Base-by-base conservation (phyloP, 1,140 invertebrate species). In the Halictus rubicundus region DNA sequence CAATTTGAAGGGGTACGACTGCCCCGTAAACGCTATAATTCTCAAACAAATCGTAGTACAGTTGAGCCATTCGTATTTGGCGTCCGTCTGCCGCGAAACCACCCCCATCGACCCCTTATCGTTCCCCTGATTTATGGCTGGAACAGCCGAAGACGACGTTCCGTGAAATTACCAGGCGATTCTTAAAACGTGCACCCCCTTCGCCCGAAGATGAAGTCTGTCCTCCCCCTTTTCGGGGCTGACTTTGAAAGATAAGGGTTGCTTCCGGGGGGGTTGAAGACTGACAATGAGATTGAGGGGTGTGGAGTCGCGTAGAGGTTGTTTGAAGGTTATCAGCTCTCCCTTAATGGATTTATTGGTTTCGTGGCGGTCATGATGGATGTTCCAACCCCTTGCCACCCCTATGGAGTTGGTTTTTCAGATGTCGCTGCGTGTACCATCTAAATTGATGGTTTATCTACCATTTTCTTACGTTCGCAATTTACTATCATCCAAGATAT, bases 101-200 rank as follows among this genome's bases (percentile, higher is more conserved):
- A 69, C 68, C 68, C 68, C 46, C 42, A 49, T 49, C 65, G 23
- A 68, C 42, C 42, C 23, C 10, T 19, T 23, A 23, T 23, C 46
- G 25, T 68, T 52, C 42, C 25, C 23, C 4, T 64, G 60, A 73
- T 73, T 73, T 73, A 73, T 42, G 19, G 10, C 60, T 10, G 25
- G 19, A 3, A 23, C 60, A 10, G 21, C 4, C 27, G 42, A 25
- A n/a, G 16, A 61, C 25, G 70, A 73, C 42, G 70, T 25, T 25
- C 59, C 70, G 42, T 73, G 42, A 73, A 73, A 73, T 73, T 73
- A 60, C 42, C 19, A 25, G 12, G 25, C 19, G 70, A n/a, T 12
- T 61, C 42, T 73, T 25, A 59, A 37, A 63, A 63, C 61, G 25
- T 54, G 19, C 59, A 27, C 23, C 23, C 60, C 32, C 32, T 37